phyloP scores from a whole-genome alignment of 2,797 vertebrate species.

The Alfaro cultratus region DNA sequence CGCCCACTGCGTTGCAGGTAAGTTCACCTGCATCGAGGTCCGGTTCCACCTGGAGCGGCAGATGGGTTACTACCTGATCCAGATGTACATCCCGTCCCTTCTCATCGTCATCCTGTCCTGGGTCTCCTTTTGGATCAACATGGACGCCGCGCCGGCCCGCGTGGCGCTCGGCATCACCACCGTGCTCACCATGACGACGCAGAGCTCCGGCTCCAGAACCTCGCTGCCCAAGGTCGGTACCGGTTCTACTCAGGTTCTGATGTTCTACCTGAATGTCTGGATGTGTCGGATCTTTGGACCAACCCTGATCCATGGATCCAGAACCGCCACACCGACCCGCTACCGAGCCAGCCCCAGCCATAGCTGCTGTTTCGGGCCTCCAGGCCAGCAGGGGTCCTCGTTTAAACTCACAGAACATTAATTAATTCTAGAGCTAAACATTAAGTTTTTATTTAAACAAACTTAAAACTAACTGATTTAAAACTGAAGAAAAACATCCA shows the following conservation, averaged over 20 bases:
- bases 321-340: too few relatives aligned
- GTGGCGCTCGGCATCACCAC: constrained; percentile 97
- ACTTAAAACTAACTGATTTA: neutral
- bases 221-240: constrained; percentile 90
- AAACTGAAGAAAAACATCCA: neutral
- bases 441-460: neutral
- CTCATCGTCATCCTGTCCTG: constrained; percentile 97
- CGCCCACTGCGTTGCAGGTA: constrained; percentile 77
- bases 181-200: constrained; percentile 97
- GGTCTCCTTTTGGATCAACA: constrained; percentile 98
- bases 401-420: too few relatives aligned
- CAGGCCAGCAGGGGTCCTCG: too few relatives aligned
- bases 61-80: constrained; percentile 98
- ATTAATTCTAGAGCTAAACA: neutral
- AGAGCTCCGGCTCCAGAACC: constrained; percentile 95
- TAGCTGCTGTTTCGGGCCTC: too few relatives aligned
- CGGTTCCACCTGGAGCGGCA: constrained; percentile 96
- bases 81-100: constrained; percentile 98
- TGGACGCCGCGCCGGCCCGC: constrained; percentile 95
- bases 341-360: too few relatives aligned
- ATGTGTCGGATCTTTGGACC: too few relatives aligned
- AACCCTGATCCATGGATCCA: neutral
- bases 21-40: constrained; percentile 97
- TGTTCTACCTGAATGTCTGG: neutral
- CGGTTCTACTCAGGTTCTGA: neutral